Evolutionary conservation across 2,113 vertebrate species (phyloP).

Genomic region (Ciconia boyciana): DNA sequence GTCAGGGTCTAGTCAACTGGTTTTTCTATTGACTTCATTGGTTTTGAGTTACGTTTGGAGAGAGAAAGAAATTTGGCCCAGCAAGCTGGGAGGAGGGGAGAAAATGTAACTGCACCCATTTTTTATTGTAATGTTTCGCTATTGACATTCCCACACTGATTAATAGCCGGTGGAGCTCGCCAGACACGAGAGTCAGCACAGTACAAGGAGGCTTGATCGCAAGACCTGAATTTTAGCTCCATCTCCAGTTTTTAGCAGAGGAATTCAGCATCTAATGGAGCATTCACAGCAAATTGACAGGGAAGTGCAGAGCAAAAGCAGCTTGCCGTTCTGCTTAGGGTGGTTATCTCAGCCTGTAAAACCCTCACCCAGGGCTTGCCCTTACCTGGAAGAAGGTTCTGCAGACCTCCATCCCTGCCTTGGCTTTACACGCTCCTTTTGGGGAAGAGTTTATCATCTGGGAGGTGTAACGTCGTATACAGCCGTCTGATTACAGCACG

Average conservation of each 20-base stretch:
- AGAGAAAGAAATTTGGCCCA: background rate
- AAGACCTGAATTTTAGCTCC: background rate
- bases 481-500: accelerated
- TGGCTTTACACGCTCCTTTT: background rate
- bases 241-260: background rate
- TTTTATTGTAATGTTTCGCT: background rate
- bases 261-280: background rate
- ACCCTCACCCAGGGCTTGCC: background rate
- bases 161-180: accelerated
- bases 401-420: background rate
- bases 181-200: background rate
- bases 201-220: background rate
- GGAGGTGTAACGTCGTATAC: background rate
- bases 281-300: background rate
- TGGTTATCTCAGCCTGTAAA: background rate
- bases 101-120: background rate
- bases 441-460: background rate
- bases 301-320: background rate
- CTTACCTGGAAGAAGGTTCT: background rate
- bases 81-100: background rate
- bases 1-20: background rate
- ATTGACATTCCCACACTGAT: background rate
- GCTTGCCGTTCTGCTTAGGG: accelerated
- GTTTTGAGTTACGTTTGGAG: background rate
- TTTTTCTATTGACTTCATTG: background rate